Evolutionary conservation across 2,888 invertebrate species (phyloP), one percentile per base, ranked within the genome.

Genomic region (Tetragnatha montana): DNA sequence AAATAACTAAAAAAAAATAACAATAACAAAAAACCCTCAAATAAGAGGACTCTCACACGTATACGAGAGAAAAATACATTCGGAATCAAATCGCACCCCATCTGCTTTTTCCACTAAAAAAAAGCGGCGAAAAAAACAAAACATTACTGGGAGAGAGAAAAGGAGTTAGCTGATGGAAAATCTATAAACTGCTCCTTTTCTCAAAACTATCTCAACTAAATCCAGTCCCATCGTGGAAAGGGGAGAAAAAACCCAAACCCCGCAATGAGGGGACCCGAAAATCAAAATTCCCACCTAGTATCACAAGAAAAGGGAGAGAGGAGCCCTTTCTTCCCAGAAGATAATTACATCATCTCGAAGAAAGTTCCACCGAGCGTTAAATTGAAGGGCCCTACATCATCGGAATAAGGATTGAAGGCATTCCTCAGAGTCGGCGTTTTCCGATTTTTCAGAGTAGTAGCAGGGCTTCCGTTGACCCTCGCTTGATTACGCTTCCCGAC

Each of bases 311-410:
- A 35, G 35, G 35, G 35, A 35, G 35, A 35, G 35, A 69, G 76
- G 71, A 22, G 49, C 75, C 76, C 60, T 17, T 68, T 60, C 68
- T 35, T 17, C 22, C 79, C 60, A 78, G 17, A 6, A 85, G 85
- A 85, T 85, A 85, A 85, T 85, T 85, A 85, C 79, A 85, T 85
- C 78, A 79, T 79, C 85, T 78, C 71, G 78, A 78, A 8, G 79
- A 78, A 79, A 79, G 79, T 79, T 79, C 79, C 79, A 85, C 85
- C 79, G 79, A 51, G 85, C 85, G 79, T 85, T 85, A 85, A 85
- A 85, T 85, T 85, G 85, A 69, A 79, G 79, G 85, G 71, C 71
- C 70, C 70, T 50, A 60, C 85, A 73, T 85, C 68, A 70, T 78
- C 51, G 70, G 22, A 75, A 78, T 71, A 47, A 70, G 70, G 71